These are phyloP conservation scores for Rhegmatorhina hoffmannsi DNA, from an alignment of 2,113 vertebrate species.

Conservation along the genomic window DNA sequence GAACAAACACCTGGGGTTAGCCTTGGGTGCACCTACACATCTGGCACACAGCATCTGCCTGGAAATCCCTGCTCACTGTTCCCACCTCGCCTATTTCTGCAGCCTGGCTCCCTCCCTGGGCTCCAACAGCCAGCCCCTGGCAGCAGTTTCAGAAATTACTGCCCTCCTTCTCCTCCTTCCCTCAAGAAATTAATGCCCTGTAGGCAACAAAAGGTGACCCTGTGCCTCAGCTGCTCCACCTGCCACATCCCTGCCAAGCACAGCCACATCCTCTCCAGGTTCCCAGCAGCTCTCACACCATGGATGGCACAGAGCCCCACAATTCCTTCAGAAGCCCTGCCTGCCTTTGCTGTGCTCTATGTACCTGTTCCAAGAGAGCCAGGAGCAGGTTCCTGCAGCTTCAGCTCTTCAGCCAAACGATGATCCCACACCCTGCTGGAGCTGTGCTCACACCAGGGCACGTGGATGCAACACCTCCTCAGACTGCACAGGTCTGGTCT, in stretches of 20 bases:
- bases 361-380: neutral
- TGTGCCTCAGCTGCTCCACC: neutral
- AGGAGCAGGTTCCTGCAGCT: neutral
- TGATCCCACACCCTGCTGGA: accelerated
- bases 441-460: neutral
- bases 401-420: neutral
- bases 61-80: neutral
- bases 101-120: neutral
- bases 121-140: neutral
- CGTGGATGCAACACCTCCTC: neutral
- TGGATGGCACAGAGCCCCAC: neutral
- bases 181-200: neutral
- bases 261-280: neutral
- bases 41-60: neutral
- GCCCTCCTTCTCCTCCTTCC: neutral
- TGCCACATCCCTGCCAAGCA: neutral
- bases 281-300: neutral
- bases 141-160: neutral
- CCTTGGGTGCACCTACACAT: accelerated
- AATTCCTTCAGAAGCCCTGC: neutral
- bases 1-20: neutral
- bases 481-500: neutral
- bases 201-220: neutral
- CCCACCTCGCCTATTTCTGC: neutral
- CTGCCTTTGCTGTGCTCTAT: neutral